Evolutionary conservation across 2,888 invertebrate species (phyloP).

Genomic region (Plagiodera versicolora): DNA sequence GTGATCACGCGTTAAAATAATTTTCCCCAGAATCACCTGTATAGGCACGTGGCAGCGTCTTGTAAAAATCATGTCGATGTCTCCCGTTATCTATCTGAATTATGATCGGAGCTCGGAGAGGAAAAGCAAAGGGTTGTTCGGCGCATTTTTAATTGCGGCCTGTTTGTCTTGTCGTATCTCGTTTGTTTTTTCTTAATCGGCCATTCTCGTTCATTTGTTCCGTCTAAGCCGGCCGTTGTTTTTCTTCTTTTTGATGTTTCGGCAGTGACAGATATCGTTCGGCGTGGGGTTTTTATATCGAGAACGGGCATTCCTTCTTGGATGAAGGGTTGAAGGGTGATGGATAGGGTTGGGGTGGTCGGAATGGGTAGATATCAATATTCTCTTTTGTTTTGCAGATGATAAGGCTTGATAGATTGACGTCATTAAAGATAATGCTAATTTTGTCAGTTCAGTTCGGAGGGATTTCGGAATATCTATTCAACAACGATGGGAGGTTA

Average conservation of each 20-base stretch:
- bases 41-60: background rate
- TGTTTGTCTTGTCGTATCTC: constrained; percentile 47
- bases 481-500: no score
- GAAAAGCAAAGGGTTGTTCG: constrained; percentile 46
- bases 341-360: background rate
- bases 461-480: background rate
- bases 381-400: background rate
- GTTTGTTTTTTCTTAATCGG: constrained; percentile 47
- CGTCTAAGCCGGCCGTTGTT: constrained; percentile 38
- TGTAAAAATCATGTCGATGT: constrained; percentile 43
- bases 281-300: constrained; percentile 31
- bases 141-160: constrained; percentile 44
- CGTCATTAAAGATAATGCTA: background rate
- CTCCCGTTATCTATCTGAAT: constrained; percentile 46
- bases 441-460: background rate
- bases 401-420: background rate
- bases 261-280: constrained; percentile 33
- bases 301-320: constrained; percentile 28
- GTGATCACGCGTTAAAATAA: no score
- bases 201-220: constrained; percentile 45
- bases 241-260: constrained; percentile 35
- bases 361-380: background rate
- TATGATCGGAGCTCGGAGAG: constrained; percentile 39
- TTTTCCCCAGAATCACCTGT: no score
- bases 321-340: constrained; percentile 17